Conservation (phyloP, 2,888 invertebrate species). For the Eurois occulta region DNA sequence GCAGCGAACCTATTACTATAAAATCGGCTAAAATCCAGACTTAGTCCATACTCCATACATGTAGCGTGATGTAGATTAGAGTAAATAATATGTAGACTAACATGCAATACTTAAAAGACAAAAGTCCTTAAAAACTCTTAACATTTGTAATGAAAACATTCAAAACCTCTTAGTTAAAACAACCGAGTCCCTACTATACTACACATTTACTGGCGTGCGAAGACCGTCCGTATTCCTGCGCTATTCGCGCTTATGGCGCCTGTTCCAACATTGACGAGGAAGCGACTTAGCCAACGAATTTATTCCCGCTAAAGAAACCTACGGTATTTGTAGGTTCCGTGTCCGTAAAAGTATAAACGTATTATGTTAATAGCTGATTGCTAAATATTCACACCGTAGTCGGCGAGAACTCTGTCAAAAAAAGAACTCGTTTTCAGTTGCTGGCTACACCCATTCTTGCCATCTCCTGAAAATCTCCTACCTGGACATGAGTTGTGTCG, state of each 20-base stretch:
- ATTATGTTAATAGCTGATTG: neutral
- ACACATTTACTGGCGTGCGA: conserved; percentile 18
- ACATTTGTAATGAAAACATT: conserved; percentile 42
- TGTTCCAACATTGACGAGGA: neutral
- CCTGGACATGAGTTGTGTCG: too few species aligned
- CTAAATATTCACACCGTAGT: neutral
- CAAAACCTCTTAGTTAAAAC: conserved; percentile 47
- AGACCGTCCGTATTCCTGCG: conserved; percentile 10
- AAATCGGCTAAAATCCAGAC: too few species aligned
- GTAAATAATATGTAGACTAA: neutral
- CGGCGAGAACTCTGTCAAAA: neutral
- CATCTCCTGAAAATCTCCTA: too few species aligned
- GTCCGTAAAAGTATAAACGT: neutral
- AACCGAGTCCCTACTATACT: conserved; percentile 19
- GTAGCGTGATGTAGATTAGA: too few species aligned
- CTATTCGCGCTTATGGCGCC: conserved; percentile 28
- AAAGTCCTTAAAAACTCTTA: neutral
- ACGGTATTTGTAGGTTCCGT: neutral
- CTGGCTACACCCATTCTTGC: neutral
- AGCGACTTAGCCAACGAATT: neutral
- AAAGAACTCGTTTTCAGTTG: neutral
- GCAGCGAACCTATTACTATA: too few species aligned
- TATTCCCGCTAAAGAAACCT: neutral
- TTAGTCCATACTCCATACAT: too few species aligned
- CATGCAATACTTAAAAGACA: neutral